These are phyloP conservation scores for Acanthosepion pharaonis DNA, from an alignment of 2,888 invertebrate genomes.

Conservation along the genomic window DNA sequence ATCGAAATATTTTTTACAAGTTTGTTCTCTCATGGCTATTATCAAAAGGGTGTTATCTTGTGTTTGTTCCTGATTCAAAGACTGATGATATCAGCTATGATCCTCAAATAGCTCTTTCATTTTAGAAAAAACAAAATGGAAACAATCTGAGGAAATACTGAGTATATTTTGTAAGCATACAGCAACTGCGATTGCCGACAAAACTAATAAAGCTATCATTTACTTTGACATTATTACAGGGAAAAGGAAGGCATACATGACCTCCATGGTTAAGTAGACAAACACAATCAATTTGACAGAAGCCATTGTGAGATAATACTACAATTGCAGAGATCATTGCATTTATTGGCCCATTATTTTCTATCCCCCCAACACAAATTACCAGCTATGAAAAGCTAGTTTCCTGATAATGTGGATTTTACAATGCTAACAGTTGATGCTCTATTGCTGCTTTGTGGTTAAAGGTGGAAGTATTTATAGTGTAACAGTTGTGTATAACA, in stretches of 20 bases:
- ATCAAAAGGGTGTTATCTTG: neutral
- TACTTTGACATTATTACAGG: neutral
- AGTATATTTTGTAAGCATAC: neutral
- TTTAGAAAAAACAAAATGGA: neutral
- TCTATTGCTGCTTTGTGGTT: neutral
- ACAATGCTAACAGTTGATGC: neutral
- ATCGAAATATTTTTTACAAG: neutral
- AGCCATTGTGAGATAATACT: neutral
- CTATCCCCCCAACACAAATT: neutral
- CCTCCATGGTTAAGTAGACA: neutral
- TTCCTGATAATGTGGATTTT: constrained; percentile 33
- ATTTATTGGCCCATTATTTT: constrained; percentile 21
- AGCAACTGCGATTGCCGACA: neutral
- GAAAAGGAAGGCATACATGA: constrained; percentile 21
- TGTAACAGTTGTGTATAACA: neutral
- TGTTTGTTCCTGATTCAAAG: neutral
- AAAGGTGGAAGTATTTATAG: neutral
- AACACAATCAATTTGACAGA: neutral
- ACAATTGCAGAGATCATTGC: constrained; percentile 18
- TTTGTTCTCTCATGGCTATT: neutral
- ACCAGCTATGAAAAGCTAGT: neutral
- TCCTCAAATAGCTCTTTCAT: neutral
- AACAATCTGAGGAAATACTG: constrained; percentile 18
- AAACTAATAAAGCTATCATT: constrained; percentile 10
- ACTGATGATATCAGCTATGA: neutral